These are phyloP conservation scores for Bilobella aurantiaca DNA, from an alignment of 1,140 invertebrate species.

Conservation along the genomic window DNA sequence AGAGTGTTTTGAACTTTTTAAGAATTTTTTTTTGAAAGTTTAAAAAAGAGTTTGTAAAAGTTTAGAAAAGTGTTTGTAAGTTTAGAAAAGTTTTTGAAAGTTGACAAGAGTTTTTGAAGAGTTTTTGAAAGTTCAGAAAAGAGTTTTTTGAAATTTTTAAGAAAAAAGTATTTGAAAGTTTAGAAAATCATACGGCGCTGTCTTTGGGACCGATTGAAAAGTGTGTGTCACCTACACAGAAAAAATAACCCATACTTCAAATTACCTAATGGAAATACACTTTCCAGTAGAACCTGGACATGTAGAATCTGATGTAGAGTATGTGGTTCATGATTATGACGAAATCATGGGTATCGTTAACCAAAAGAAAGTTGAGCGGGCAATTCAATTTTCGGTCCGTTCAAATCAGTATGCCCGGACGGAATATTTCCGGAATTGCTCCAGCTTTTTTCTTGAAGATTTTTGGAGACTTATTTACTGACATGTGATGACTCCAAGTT, in stretches of 20 bases:
- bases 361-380: neutral
- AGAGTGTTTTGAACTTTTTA: no score
- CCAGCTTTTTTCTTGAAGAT: slow-evolving; percentile 16
- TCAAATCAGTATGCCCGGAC: slow-evolving; percentile 19
- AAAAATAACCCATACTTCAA: neutral
- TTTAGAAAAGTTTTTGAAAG: no score
- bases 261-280: neutral
- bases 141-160: no score
- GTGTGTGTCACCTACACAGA: neutral
- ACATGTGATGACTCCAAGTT: slow-evolving; percentile 7
- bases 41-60: no score
- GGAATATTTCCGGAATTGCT: slow-evolving; percentile 21
- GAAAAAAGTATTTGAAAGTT: no score
- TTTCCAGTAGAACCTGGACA: slow-evolving; percentile 1
- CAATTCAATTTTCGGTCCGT: slow-evolving; percentile 12
- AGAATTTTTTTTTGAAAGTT: no score
- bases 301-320: neutral
- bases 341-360: neutral
- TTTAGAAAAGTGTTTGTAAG: no score
- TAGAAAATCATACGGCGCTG: no score
- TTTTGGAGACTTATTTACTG: slow-evolving; percentile 20
- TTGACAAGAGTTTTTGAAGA: no score
- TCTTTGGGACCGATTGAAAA: neutral
- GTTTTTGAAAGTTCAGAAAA: no score
- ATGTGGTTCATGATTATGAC: neutral